Base-by-base conservation (phyloP, 2,888 invertebrate species). In the Lysandra coridon region DNA sequence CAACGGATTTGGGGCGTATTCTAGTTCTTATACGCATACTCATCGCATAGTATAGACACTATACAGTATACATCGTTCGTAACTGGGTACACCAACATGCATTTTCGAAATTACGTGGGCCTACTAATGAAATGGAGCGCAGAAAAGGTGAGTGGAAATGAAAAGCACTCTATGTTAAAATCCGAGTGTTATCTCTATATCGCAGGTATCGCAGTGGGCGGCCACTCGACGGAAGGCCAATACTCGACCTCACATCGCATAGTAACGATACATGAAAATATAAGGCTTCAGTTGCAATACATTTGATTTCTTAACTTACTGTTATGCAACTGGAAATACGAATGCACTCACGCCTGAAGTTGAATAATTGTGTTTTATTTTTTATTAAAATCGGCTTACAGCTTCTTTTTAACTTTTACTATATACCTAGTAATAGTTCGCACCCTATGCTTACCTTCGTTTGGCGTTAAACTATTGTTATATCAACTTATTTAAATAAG, bases 131-230 rank as follows among this genome's bases (percentile, higher is more conserved):
- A 33, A 37, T 73, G 57, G 57, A 33, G 57, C 73, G 57, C 30
- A 73, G 30, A 40, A 60, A 37, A 60, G 60, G 44, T 57, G 73
- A 74, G 73, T 79, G 33, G 57, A 74, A 74, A 79, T 37, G 74
- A 74, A 73, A 74, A 73, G 33, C 57, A 73, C 78, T 80, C 60
- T 77, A 74, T 78, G 37, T 62, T 64, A 77, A 80, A 81, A 79
- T 79, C 69, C 73, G 79, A 78, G 73, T 73, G 81, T 81, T 81
- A 81, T 81, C 78, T 73, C 37, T 44, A 80, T 79, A 78, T 80
- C 75, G 69, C 57, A 80, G 75, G 75, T 57, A 57, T 57, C 57
- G 1, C 57, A 57, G 57, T 81, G 78, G 78, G 80, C 57, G 78
- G 77, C 44, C 49, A 69, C 78, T 78, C 44, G 33, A 49, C 49